Percentiles rank a stretch among this genome's conserved stretches.
Evolutionary conservation across 1,140 invertebrate genomes (phyloP).

Genomic region (Ceratitis capitata): DNA sequence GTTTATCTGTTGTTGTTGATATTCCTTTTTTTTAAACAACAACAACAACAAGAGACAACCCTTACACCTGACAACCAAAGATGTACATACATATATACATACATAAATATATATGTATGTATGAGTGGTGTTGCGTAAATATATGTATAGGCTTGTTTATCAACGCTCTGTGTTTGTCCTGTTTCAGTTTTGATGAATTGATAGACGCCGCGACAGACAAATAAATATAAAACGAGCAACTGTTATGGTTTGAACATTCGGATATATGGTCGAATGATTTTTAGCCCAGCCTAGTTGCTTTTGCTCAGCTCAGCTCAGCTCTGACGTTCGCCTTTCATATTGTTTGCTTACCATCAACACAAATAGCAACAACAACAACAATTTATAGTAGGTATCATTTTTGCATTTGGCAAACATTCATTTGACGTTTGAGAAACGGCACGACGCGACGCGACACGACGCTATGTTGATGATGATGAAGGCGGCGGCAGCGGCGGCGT

Average conservation of each 20-base stretch:
- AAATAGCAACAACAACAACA: no score
- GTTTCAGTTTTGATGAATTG: slow-evolving; percentile 39
- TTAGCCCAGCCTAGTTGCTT: neutral
- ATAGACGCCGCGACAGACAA: slow-evolving; percentile 33
- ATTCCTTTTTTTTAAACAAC: neutral
- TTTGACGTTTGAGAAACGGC: no score
- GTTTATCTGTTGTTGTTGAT: neutral
- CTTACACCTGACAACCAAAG: neutral
- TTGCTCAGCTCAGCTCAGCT: no score
- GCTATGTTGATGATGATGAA: no score
- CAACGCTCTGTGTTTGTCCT: neutral
- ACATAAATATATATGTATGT: neutral
- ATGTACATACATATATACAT: neutral
- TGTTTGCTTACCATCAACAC: slow-evolving; percentile 43
- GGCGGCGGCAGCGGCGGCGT: neutral
- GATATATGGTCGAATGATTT: neutral
- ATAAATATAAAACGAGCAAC: neutral
- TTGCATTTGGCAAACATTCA: slow-evolving; percentile 35
- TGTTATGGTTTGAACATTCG: neutral
- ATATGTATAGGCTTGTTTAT: neutral
- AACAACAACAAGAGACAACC: neutral
- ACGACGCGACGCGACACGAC: no score
- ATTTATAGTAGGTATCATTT: slow-evolving; percentile 37
- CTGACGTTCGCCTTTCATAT: neutral
- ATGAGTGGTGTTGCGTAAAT: neutral